Base-by-base conservation (phyloP, 2,888 invertebrate genomes). In the Stenolophus ochropezus region DNA sequence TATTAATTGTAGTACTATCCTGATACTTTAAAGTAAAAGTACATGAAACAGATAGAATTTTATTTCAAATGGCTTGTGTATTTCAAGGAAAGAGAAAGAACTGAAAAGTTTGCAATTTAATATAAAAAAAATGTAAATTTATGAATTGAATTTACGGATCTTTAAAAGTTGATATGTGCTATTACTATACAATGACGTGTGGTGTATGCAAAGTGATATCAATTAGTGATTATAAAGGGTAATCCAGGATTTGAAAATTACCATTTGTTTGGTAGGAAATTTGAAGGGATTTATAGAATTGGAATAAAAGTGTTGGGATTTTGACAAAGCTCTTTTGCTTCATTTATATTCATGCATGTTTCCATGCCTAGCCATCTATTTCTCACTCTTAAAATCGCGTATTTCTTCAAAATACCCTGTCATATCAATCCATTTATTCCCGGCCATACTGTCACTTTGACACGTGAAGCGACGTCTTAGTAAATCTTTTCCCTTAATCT, bases 321-420 rank as follows among this genome's bases (percentile, higher is more conserved):
- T 49, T 73, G 73, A 73, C 73, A 73, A 49, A 73, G 23, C 47
- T 49, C 73, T 73, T 73, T 73, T 51, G 73, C 49, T 73, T 73
- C 73, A 73, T 73, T 73, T 49, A 73, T 49, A 73, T 73, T 73
- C 73, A 73, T 51, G 73, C 73, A 73, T 73, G 73, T 73, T 51
- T 73, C 49, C 49, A 73, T 73, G 73, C 73, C 49, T 21, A 51
- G 23, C 49, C 73, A 49, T 49, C 23, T 49, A 73, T 73, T 73
- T 73, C 73, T 73, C 73, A 73, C 23, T 51, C 49, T 73, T 51
- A 49, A 73, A 73, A 73, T 49, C 49, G 20, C 73, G 73, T 73
- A 73, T 73, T 73, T 73, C 73, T 73, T 73, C 49, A 73, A 73
- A 73, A 73, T 73, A 49, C 73, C 73, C 73, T 73, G 73, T 73